Evolutionary conservation across 2,888 invertebrate genomes (phyloP), one percentile per base, ranked within the genome.

Genomic region (Agriopis marginaria): DNA sequence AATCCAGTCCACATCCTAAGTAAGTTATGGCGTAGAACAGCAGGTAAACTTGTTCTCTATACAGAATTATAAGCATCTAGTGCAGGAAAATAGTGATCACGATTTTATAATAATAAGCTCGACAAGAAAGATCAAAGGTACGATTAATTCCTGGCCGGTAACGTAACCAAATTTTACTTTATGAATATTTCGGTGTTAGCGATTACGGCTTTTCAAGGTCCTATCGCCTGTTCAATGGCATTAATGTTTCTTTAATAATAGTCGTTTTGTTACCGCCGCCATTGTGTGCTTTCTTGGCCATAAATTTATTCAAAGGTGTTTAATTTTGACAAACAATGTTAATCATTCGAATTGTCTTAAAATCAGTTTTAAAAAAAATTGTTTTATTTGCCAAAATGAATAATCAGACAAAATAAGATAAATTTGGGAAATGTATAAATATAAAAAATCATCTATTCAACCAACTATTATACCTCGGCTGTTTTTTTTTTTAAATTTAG

Each of bases 221-320:
- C 59, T 67, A 64, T 68, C 53, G 53, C 70, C 63, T 54, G 55
- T 70, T 61, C 68, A 68, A 66, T 63, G 50, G 63, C 68, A 23
- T 63, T 70, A 67, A 72, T 73, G 66, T 54, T 70, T 70, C 51
- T 70, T 68, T 60, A 66, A 63, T 73, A 64, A 69, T 10, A 65
- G 62, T 14, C 39, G 60, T 62, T 69, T 66, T 59, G 60, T 73
- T 53, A 67, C 61, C 47, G 60, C 51, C 23, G 56, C 47, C 59
- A 67, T 70, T 72, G 70, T 68, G n/a, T 63, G 64, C 59, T 66
- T 68, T 59, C 63, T 68, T 70, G 14, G 51, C 55, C 55, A 58
- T 55, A 47, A 66, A 65, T 67, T 65, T 66, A 62, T 69, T 65
- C 56, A 51, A 63, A 55, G 62, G 69, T 68, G 54, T 67, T 66